Evolutionary conservation across 2,888 invertebrate genomes (phyloP), one percentile per base, ranked within the genome.

Genomic region (Sphecodes monilicornis): DNA sequence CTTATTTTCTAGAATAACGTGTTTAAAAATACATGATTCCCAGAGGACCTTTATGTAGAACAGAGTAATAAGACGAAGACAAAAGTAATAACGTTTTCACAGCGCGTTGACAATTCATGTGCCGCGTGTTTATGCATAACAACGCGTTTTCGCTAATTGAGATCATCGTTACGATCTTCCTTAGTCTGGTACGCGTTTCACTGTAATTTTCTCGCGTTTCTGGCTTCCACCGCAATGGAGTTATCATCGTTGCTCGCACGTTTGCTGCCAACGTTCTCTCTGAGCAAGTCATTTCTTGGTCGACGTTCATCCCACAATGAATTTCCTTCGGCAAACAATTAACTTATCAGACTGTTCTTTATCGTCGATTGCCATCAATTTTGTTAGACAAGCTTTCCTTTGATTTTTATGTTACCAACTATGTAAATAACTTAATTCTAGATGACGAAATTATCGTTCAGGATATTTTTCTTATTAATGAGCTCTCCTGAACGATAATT

Each of bases 201-300:
- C 11, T 80, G 71, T 76, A 80, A 80, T 80, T 77, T 66, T 64
- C 64, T 71, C 77, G 80, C 80, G 66, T 72, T 80, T 78, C 71
- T 32, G 22, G 71, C 78, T 50, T 43, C 71, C 41, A 26, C 66
- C n/a, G 66, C 22, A 18, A 80, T 66, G 54, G 66, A 78, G 78
- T 78, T 78, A 18, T 36, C 26, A 26, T 41, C n/a, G 39, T 26
- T 71, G 60, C 46, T 64, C 26, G 26, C 39, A 68, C 39, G n/a
- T 39, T 66, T 36, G 36, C 32, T 16, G 26, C 0, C 60, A 60
- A 29, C 60, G 5, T 60, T 18, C 32, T 66, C 66, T 36, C 60
- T 6, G 8, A 29, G 32, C 36, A 54, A 54, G 22, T 66, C 8
- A 32, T 66, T 66, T 29, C 26, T 29, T 29, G 57, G 26, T 26